A percentile compares a stretch with the other conserved stretches of the same genome.
Conservation (phyloP, 1,140 invertebrate genomes). For the Bombyx mori region ASM3026992v2 NC_085125.1:8153001-8153500, state of each 20-base stretch:
- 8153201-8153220: neutral
- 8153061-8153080: slow-evolving; percentile 30
- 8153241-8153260: neutral
- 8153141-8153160: slow-evolving; percentile 36
- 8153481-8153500: slow-evolving; percentile 22
- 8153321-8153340: slow-evolving; percentile 3
- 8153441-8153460: slow-evolving; percentile 30
- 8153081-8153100: slow-evolving; percentile 14
- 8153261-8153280: slow-evolving; percentile 1
- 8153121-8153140: slow-evolving; percentile 50
- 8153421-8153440: neutral
- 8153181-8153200: slow-evolving; percentile 33
- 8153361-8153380: neutral
- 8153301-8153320: slow-evolving; percentile 2
- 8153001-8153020: slow-evolving; percentile 32
- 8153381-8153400: neutral
- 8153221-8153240: neutral
- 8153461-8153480: slow-evolving; percentile 36
- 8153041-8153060: slow-evolving; percentile 33
- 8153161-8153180: slow-evolving; percentile 50
- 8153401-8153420: neutral
- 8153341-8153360: neutral
- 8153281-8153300: slow-evolving; percentile 6
- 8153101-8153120: slow-evolving; percentile 37
- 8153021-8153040: slow-evolving; percentile 52